phyloP scores from a whole-genome alignment of 2,888 invertebrate genomes.

The Microchrysa polita region DNA sequence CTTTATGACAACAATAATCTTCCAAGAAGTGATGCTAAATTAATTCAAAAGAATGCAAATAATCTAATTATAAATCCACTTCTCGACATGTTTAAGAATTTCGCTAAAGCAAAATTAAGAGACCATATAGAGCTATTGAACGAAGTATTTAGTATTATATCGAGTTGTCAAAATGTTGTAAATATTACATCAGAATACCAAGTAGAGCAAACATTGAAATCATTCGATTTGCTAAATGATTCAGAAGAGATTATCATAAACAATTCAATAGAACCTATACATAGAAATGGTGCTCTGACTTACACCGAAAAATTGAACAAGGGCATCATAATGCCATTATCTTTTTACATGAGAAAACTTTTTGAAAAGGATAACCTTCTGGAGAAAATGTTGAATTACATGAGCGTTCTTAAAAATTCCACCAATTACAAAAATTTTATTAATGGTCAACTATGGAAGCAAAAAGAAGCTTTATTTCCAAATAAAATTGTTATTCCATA shows the following conservation, averaged over 20 bases:
- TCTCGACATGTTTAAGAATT: no score
- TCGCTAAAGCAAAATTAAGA: no score
- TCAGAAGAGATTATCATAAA: no score
- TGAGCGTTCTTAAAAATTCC: background rate
- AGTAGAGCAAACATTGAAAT: slow-evolving; percentile 43
- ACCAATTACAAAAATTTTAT: slow-evolving; percentile 41
- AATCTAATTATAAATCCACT: no score
- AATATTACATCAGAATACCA: slow-evolving; percentile 45
- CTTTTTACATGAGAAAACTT: slow-evolving; percentile 42
- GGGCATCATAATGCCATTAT: slow-evolving; percentile 39
- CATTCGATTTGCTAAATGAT: slow-evolving; percentile 21
- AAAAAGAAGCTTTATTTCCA: slow-evolving; percentile 42
- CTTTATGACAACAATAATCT: background rate
- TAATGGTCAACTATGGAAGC: slow-evolving; percentile 47
- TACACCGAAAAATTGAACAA: slow-evolving; percentile 39
- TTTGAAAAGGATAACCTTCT: slow-evolving; percentile 45
- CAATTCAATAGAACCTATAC: no score
- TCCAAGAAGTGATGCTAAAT: background rate
- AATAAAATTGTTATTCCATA: slow-evolving; percentile 19
- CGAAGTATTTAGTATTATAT: slow-evolving; percentile 29
- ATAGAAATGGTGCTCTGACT: no score
- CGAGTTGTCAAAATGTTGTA: slow-evolving; percentile 43
- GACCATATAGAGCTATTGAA: background rate
- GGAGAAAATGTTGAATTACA: background rate
- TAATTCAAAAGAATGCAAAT: no score